Base-by-base conservation (phyloP, 1,140 invertebrate species). In the Meloidogyne floridensis region DNA sequence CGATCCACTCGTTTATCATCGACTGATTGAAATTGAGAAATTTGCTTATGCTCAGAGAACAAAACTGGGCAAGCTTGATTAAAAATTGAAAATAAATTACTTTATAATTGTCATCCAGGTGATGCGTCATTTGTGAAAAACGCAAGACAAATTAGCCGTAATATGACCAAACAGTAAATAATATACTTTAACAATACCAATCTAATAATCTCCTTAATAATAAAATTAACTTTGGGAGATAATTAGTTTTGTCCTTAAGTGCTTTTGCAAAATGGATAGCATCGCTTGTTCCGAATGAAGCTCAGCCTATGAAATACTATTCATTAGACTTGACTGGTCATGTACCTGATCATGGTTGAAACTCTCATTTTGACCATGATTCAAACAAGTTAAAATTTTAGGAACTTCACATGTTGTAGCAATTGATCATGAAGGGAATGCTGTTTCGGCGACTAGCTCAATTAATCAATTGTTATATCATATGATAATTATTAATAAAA, bases 321-420 rank as follows among this genome's bases (percentile, higher is more conserved):
- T 80, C 85, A 10, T 73, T 79, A 9, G 80, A 88, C 11, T 72
- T 79, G 43, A 87, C 83, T 42, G 75, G 72, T 13, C 87, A 87
- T 75, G 88, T 87, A 47, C 85, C 83, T 8, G 82, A 83, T 56
- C 82, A 83, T 15, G 82, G 77, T 79, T 9, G n/a, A 43, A 7
- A 47, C 9, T 4, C 18, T 15, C 54, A 5, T 15, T 42, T 47
- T n/a, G n/a, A n/a, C n/a, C 5, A 65, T 65, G 3, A 4, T 4
- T n/a, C 6, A 59, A 59, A 13, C n/a, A n/a, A n/a, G n/a, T n/a
- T n/a, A n/a, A n/a, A n/a, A n/a, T n/a, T 32, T 18, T 42, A 78
- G 96, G 96, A 43, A 98, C 96, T 0, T 93, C 95, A 0, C 96
- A 98, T 88, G 92, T 98, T 43, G 94, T 94, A 0, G 93, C 98